Evolutionary conservation across 2,797 vertebrate species (phyloP).

Genomic region (Pseudochromis fuscus): DNA sequence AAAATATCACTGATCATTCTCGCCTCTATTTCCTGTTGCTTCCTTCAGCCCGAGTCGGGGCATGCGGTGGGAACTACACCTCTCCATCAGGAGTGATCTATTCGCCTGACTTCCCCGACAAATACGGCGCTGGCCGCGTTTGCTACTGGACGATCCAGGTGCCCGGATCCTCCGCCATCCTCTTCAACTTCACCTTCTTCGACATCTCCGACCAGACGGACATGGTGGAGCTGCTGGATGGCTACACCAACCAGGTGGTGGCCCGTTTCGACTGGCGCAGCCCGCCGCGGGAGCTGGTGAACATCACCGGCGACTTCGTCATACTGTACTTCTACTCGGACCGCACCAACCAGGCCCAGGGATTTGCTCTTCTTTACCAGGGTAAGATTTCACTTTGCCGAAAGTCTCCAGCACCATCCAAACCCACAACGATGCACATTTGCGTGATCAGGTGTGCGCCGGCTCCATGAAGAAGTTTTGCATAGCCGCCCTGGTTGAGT

Average conservation of each 20-base stretch:
- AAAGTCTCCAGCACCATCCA: background rate
- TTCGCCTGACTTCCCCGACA: conserved; percentile 96
- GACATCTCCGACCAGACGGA: conserved; percentile 95
- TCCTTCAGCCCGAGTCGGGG: conserved; percentile 90
- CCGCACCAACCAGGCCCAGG: conserved; percentile 93
- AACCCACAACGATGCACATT: conserved; percentile 36
- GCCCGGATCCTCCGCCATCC: conserved; percentile 88
- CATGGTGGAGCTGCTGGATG: conserved; percentile 96
- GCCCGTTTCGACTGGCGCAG: conserved; percentile 91
- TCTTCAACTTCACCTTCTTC: conserved; percentile 95
- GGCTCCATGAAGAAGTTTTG: conserved; percentile 52
- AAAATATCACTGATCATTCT: background rate
- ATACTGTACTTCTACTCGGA: conserved; percentile 98
- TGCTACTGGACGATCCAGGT: conserved; percentile 98
- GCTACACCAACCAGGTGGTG: conserved; percentile 91
- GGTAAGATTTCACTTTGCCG: conserved; percentile 76
- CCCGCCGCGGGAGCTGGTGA: conserved; percentile 87
- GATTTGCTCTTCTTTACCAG: conserved; percentile 94
- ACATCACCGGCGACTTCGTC: conserved; percentile 92
- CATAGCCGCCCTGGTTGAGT: conserved; percentile 33
- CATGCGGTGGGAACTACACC: conserved; percentile 95
- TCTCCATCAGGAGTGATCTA: conserved; percentile 91
- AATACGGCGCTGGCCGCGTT: conserved; percentile 89
- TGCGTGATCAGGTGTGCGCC: conserved; percentile 52
- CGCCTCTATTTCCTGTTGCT: too few relatives aligned